Evolutionary conservation across 2,888 invertebrate species (phyloP).

Genomic region (Trichacis sp.): DNA sequence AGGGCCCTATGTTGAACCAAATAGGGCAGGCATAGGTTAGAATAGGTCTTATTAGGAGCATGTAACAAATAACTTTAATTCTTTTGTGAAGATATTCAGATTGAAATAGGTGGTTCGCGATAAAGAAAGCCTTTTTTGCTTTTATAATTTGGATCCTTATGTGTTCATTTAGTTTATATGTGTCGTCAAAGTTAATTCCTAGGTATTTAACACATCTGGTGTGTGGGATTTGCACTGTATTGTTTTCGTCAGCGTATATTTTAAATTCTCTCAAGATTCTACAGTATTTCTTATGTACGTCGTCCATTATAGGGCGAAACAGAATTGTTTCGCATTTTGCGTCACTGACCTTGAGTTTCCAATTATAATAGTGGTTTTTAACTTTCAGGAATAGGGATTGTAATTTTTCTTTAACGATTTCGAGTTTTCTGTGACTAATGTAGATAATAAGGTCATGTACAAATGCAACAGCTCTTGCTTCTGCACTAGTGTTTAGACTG

Average conservation of each 20-base stretch:
- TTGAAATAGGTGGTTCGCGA: conserved; percentile 27
- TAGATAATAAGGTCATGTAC: conserved; percentile 32
- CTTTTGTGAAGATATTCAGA: conserved; percentile 18
- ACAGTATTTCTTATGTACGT: not conserved
- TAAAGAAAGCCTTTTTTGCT: conserved; percentile 34
- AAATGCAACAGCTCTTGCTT: conserved; percentile 16
- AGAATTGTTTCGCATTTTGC: conserved; percentile 35
- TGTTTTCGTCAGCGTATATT: conserved; percentile 4
- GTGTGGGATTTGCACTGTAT: conserved; percentile 10
- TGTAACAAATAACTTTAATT: conserved; percentile 29
- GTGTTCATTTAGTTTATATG: conserved; percentile 24
- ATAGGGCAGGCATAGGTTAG: conserved; percentile 29
- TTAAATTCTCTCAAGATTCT: conserved; percentile 16
- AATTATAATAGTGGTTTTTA: conserved; percentile 20
- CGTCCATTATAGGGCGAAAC: conserved; percentile 19
- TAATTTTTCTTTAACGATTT: conserved; percentile 1
- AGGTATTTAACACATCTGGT: conserved; percentile 38
- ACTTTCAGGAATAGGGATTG: conserved; percentile 20
- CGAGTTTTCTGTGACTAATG: not conserved
- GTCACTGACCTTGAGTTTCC: conserved; percentile 31
- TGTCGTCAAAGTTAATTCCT: conserved; percentile 31
- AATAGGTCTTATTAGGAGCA: conserved; percentile 29
- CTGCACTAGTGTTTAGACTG: conserved; percentile 5
- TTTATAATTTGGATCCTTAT: conserved; percentile 31
- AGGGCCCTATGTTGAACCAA: conserved; percentile 20